phyloP scores from a whole-genome alignment of 92 coral and sea anemone species.

The Umimayanthus chanpuru region DNA sequence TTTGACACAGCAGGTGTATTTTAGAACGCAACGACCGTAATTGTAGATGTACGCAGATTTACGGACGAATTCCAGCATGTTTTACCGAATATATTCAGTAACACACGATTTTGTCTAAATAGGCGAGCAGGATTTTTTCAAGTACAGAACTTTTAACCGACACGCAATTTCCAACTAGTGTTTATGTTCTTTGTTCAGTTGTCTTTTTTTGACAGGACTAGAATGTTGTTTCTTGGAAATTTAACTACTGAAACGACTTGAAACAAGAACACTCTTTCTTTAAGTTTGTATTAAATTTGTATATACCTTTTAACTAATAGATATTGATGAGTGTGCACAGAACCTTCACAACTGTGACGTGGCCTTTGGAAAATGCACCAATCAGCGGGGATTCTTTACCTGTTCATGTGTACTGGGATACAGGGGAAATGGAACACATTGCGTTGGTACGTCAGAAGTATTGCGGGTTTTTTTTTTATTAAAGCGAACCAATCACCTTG shows the following conservation, averaged over 20 bases:
- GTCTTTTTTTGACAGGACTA: no score
- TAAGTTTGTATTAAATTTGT: not conserved
- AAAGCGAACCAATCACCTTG: not conserved
- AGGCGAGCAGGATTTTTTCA: no score
- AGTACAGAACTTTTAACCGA: no score
- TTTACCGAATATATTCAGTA: no score
- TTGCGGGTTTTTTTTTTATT: not conserved
- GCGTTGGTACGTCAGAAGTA: conserved; percentile 57
- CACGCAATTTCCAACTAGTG: no score
- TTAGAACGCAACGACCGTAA: no score
- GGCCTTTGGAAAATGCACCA: conserved; percentile 71
- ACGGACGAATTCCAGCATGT: no score
- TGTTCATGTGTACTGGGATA: conserved; percentile 80
- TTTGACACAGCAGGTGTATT: not conserved
- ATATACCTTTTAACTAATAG: conserved; percentile 18
- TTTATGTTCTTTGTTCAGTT: no score
- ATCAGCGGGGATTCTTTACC: conserved; percentile 58
- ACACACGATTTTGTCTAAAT: no score
- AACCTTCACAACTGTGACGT: conserved; percentile 69
- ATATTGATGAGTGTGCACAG: conserved; percentile 76
- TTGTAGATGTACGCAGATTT: no score
- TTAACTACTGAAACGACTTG: not conserved
- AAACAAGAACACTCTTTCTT: no score
- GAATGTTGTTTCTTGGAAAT: no score
- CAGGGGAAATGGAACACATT: conserved; percentile 76